Evolutionary conservation across 1,140 invertebrate genomes (phyloP).

Genomic region (Pachypsylla venusta): DNA sequence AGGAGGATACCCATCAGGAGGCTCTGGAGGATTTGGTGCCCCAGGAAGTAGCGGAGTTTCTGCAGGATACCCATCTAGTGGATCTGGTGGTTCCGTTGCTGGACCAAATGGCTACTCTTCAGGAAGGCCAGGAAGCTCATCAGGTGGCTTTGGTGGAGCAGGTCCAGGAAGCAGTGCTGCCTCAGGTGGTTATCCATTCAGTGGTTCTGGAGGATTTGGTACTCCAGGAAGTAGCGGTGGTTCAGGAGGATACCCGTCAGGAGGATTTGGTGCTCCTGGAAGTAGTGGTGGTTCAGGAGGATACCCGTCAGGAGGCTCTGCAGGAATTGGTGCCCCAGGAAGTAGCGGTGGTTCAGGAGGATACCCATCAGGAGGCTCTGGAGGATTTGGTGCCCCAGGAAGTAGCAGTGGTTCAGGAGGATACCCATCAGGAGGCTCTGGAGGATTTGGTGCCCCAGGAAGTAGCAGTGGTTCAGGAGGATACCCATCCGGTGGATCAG

Average conservation of each 20-base stretch:
- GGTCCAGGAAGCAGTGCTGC: neutral
- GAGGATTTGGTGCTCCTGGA: neutral
- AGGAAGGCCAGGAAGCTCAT: neutral
- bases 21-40: neutral
- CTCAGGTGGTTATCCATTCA: neutral
- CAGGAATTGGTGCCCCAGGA: neutral
- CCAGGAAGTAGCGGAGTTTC: too few species aligned
- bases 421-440: neutral
- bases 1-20: neutral
- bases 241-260: neutral
- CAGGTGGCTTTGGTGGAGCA: neutral
- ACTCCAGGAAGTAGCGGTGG: neutral
- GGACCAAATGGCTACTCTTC: too few species aligned
- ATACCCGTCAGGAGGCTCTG: neutral
- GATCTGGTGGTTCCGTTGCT: neutral
- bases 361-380: neutral
- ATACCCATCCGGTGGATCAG: neutral
- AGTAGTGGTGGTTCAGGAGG: neutral
- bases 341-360: neutral
- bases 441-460: neutral
- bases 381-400: neutral
- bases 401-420: neutral
- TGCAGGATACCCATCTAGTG: neutral
- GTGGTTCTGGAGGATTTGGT: neutral
- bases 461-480: neutral